Evolutionary conservation across 1,140 invertebrate species (phyloP).

Genomic region (Babylonia areolata): DNA sequence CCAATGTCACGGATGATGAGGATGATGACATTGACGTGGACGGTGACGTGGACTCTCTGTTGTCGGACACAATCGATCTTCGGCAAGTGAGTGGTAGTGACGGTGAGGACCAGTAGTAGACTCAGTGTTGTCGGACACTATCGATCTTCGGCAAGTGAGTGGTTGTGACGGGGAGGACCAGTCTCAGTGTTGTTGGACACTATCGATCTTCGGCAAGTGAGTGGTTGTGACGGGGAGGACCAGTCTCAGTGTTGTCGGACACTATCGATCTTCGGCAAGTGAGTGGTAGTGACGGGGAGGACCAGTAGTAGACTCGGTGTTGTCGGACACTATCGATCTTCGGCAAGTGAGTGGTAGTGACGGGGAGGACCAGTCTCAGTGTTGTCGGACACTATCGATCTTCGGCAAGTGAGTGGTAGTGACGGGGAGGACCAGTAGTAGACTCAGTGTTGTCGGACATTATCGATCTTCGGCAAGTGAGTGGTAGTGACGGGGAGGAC

Average conservation of each 20-base stretch:
- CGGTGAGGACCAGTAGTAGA: conserved; percentile 33
- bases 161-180: conserved; percentile 37
- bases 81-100: conserved; percentile 37
- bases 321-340: too few species aligned
- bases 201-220: conserved; percentile 44
- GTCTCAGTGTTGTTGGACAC: conserved; percentile 45
- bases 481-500: too few species aligned
- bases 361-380: too few species aligned
- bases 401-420: too few species aligned
- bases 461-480: too few species aligned
- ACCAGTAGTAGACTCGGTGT: too few species aligned
- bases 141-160: conserved; percentile 43
- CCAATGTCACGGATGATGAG: conserved; percentile 34
- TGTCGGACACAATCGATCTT: conserved; percentile 49
- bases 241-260: neutral
- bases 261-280: too few species aligned
- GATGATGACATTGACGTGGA: conserved; percentile 62
- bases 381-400: too few species aligned
- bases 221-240: conserved; percentile 34
- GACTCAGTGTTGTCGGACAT: too few species aligned
- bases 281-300: too few species aligned
- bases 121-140: conserved; percentile 49
- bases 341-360: too few species aligned
- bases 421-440: too few species aligned
- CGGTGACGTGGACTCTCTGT: conserved; percentile 46